These are phyloP conservation scores for Nephrotoma appendiculata DNA, from an alignment of 2,888 invertebrate genomes.

Conservation along the genomic window DNA sequence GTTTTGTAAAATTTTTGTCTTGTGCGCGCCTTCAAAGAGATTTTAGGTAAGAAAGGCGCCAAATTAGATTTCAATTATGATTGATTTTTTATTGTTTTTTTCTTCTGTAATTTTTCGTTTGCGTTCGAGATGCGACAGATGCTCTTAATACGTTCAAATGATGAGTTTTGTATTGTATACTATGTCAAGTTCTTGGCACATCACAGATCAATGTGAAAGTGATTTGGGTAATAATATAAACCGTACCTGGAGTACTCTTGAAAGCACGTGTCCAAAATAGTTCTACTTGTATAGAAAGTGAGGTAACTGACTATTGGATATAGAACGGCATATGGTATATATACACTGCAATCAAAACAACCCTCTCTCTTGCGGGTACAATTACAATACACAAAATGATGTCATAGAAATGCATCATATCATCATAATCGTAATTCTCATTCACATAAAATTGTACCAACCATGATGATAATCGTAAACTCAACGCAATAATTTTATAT, in stretches of 20 bases:
- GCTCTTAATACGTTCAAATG: neutral
- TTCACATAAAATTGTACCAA: neutral
- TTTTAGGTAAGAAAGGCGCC: neutral
- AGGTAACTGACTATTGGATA: neutral
- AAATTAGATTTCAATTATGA: neutral
- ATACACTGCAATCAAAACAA: neutral
- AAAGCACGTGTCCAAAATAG: neutral
- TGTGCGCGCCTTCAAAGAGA: neutral
- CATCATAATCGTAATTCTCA: neutral
- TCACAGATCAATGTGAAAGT: neutral
- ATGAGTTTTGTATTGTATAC: neutral
- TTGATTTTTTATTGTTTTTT: neutral
- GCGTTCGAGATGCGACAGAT: neutral
- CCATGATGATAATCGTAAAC: neutral
- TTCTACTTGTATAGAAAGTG: too few species aligned
- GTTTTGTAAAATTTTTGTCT: neutral
- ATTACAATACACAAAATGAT: neutral
- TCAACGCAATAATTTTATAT: neutral
- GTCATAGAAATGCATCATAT: neutral
- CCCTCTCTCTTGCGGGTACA: neutral
- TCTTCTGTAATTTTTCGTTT: neutral
- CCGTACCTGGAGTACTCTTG: neutral
- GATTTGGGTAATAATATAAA: neutral
- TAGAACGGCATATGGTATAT: neutral
- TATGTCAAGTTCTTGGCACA: neutral